Base-by-base conservation (phyloP, 2,797 vertebrate species). In the Liasis olivaceus region DNA sequence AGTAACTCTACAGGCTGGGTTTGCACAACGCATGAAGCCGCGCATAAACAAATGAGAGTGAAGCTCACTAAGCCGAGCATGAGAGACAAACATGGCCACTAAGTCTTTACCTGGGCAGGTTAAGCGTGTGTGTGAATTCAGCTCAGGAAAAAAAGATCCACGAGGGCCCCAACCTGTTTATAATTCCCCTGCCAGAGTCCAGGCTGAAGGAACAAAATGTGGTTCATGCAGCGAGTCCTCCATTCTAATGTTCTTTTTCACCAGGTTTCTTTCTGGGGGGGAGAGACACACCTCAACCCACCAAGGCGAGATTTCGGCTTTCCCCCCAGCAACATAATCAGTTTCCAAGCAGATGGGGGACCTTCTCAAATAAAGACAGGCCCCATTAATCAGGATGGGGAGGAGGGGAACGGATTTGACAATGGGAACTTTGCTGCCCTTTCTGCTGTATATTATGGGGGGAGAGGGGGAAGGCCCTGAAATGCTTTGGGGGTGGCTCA, bases 401-500 rank as follows among this genome's bases (percentile, higher is more conserved):
- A 0, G 47, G 91, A 42, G 0, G 6, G 4, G 92, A n/a, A 87
- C 90, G 0, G 89, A 62, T 93, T 90, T 17, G n/a, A 90, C 42
- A 90, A 90, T 89, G 93, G 93, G 47, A 36, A 51, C 51, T 92
- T 94, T 89, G 66, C 89, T 89, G 64, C 5, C 90, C 87, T 86
- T 89, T 85, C 93, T 66, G 94, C 93, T 92, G 85, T 81, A 15
- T 92, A 60, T 89, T 28, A 81, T 90, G 95, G 91, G 59, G 91
- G 90, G 93, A 89, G 88, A 2, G 36, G 2, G n/a, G 85, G 89
- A 90, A 91, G 91, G 84, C 31, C 12, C 2, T 3, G 47, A 3
- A 28, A 88, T 87, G 93, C 90, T 2, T 5, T 28, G 3, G 17
- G 90, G 87, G 92, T 2, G 93, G 92, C 95, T 96, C 96, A 96